These are phyloP conservation scores for Yponomeuta malinellus DNA, from an alignment of 2,888 invertebrate genomes.

Conservation along the genomic window DNA sequence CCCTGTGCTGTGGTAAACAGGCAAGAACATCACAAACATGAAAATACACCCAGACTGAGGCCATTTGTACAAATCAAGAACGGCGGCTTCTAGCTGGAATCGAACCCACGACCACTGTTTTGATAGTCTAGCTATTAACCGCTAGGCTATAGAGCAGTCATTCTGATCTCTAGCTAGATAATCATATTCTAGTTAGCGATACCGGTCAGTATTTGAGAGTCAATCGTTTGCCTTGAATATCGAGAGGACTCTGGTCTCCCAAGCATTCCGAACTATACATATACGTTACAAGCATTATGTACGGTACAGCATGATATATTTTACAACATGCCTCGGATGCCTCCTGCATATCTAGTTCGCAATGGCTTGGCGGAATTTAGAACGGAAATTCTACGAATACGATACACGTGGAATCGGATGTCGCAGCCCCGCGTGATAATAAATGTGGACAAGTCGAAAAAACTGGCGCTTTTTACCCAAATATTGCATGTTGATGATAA, in stretches of 20 bases:
- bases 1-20: no score
- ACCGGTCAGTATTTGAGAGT: background rate
- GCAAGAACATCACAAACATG: no score
- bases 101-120: no score
- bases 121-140: no score
- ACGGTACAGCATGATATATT: background rate
- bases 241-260: slow-evolving; percentile 13
- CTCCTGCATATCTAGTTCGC: background rate
- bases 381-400: background rate
- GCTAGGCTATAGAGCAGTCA: no score
- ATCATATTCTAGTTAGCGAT: background rate
- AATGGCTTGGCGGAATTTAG: background rate
- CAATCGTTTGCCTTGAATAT: slow-evolving; percentile 13
- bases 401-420: slow-evolving; percentile 5
- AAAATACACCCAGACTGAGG: no score
- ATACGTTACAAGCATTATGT: background rate
- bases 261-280: background rate
- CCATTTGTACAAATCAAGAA: no score
- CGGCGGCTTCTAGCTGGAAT: no score
- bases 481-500: no score
- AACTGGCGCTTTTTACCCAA: background rate
- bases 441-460: background rate
- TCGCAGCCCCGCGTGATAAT: background rate
- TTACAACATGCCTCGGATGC: background rate
- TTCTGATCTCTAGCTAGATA: background rate